phyloP scores from a whole-genome alignment of 2,113 vertebrate genomes.

The Microcebus jonahi region DNA sequence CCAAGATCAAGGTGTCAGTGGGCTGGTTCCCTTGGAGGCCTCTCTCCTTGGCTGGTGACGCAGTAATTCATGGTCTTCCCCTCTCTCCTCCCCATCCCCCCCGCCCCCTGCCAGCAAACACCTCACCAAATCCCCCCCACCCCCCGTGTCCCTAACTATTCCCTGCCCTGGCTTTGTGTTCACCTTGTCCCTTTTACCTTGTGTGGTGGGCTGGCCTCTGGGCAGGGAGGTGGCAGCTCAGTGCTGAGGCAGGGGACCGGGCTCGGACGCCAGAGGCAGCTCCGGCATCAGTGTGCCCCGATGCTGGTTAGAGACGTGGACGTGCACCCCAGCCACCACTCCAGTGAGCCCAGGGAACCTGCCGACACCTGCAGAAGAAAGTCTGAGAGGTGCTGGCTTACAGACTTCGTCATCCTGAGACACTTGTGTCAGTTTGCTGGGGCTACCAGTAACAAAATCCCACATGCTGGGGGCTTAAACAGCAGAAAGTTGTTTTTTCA shows the following conservation, averaged over 20 bases:
- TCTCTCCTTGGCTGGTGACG: too few relatives aligned
- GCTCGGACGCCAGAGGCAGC: background rate
- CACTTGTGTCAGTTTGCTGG: background rate
- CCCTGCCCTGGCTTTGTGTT: background rate
- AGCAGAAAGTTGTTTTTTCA: background rate
- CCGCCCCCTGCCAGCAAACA: background rate
- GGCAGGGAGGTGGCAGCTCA: background rate
- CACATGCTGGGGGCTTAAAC: background rate
- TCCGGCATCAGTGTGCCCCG: too few relatives aligned
- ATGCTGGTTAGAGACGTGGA: background rate
- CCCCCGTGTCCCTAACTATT: background rate
- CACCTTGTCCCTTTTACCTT: background rate
- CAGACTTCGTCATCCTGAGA: background rate
- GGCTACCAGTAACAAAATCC: background rate
- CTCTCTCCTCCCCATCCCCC: background rate
- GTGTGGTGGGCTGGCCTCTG: background rate
- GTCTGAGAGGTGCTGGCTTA: background rate
- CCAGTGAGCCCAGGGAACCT: background rate
- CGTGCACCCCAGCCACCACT: background rate
- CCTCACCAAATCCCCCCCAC: background rate
- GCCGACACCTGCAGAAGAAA: background rate
- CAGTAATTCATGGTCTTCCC: background rate
- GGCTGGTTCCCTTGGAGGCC: too few relatives aligned
- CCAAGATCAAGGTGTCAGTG: too few relatives aligned
- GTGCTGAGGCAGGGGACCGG: background rate